These are phyloP conservation scores for Eupristina koningsbergeri DNA, from an alignment of 1,140 invertebrate genomes.

Conservation along the genomic window DNA sequence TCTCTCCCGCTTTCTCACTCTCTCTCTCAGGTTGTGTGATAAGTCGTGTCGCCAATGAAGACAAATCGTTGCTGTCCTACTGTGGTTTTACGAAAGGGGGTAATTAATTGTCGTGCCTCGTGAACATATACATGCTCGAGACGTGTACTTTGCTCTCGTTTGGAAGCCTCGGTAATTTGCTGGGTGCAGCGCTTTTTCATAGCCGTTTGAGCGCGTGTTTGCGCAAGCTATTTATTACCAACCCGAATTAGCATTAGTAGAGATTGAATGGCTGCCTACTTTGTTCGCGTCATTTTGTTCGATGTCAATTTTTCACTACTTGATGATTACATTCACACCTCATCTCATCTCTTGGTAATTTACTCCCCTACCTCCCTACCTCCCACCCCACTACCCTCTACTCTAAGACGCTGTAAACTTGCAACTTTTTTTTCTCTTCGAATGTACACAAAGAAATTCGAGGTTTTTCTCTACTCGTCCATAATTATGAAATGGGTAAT, in stretches of 20 bases:
- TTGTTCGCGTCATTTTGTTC: slow-evolving; percentile 16
- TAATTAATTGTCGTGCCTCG: slow-evolving; percentile 62
- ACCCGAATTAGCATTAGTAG: slow-evolving; percentile 35
- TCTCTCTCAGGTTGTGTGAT: slow-evolving; percentile 46
- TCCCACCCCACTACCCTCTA: too few species aligned
- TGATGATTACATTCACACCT: not conserved
- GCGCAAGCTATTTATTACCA: slow-evolving; percentile 31
- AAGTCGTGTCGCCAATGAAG: slow-evolving; percentile 66
- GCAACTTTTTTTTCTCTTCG: not conserved
- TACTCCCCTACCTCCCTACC: too few species aligned
- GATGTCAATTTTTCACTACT: not conserved
- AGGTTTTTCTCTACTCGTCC: not conserved
- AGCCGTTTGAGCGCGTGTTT: not conserved
- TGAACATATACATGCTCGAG: not conserved
- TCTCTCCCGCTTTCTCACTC: not conserved
- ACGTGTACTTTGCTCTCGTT: not conserved
- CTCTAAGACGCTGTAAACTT: not conserved
- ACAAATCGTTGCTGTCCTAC: slow-evolving; percentile 62
- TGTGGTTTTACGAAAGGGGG: slow-evolving; percentile 57
- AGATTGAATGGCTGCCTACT: not conserved
- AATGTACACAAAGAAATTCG: not conserved
- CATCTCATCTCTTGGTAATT: not conserved
- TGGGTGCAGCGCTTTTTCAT: slow-evolving; percentile 30
- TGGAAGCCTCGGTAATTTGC: not conserved
- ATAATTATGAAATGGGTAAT: not conserved